A percentile compares a stretch with the other conserved stretches of the same genome.
Conservation (phyloP, 2,113 vertebrate species). For the Edolisoma coerulescens region DNA sequence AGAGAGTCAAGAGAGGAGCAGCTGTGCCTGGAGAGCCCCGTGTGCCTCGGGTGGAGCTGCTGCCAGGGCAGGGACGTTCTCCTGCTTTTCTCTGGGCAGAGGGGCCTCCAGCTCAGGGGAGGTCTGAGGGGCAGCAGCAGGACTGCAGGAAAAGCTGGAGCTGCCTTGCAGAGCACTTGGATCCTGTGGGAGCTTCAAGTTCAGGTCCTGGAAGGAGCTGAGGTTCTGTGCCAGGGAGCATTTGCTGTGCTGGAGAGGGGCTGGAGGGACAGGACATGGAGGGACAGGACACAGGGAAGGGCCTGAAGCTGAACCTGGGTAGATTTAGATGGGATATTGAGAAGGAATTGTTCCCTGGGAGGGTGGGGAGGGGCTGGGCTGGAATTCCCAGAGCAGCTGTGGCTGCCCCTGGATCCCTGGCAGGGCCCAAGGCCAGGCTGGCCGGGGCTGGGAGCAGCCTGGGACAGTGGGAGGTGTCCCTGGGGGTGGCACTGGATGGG, state of each 20-base stretch:
- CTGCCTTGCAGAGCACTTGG: accelerated
- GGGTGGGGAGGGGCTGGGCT: neutral
- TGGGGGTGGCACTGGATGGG: neutral
- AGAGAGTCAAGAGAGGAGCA: neutral
- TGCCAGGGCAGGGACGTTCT: neutral
- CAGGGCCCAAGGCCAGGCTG: neutral
- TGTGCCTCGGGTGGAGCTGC: accelerated
- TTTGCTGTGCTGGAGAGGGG: neutral
- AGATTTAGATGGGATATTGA: neutral
- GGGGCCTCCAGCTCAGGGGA: neutral
- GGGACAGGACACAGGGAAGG: neutral
- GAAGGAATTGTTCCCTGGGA: neutral
- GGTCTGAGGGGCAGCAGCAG: neutral
- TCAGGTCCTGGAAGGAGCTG: neutral
- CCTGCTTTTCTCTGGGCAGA: neutral
- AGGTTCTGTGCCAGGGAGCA: accelerated
- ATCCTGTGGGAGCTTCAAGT: neutral
- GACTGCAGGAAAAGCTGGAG: neutral
- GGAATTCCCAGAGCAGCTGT: neutral
- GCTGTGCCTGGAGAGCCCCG: neutral
- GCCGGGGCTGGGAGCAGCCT: neutral
- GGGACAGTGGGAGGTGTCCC: neutral
- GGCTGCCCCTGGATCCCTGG: neutral
- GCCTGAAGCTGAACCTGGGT: neutral
- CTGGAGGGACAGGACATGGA: neutral